phyloP scores from a whole-genome alignment of 2,888 invertebrate species.

The Encarsia formosa region DNA sequence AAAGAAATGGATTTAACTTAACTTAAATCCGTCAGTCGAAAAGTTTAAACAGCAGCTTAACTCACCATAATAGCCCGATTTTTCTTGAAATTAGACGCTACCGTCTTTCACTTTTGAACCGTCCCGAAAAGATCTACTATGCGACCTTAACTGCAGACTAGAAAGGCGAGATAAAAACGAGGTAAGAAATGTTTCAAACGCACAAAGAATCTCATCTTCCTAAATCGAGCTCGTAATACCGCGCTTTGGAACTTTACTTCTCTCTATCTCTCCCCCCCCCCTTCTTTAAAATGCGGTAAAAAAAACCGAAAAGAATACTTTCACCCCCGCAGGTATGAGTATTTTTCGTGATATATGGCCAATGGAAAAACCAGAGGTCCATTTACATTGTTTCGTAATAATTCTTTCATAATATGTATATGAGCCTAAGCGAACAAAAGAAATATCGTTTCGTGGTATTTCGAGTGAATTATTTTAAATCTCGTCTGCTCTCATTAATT shows the following conservation, averaged over 20 bases:
- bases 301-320: conserved; percentile 14
- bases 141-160: too few relatives aligned
- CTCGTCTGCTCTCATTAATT: too few relatives aligned
- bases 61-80: too few relatives aligned
- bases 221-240: conserved; percentile 20
- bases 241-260: conserved; percentile 16
- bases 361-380: conserved; percentile 7
- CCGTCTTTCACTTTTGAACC: too few relatives aligned
- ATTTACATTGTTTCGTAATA: conserved; percentile 26
- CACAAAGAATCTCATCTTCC: conserved; percentile 21
- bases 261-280: not conserved
- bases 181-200: conserved; percentile 18
- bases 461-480: conserved; percentile 6
- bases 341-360: conserved; percentile 18
- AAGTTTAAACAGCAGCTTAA: too few relatives aligned
- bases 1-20: too few relatives aligned
- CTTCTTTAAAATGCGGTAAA: conserved; percentile 15
- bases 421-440: conserved; percentile 17
- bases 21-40: too few relatives aligned
- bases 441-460: conserved; percentile 9
- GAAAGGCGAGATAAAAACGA: conserved; percentile 4
- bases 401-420: conserved; percentile 12
- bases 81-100: not conserved
- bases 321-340: not conserved
- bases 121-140: too few relatives aligned